Conservation (phyloP, 1,140 invertebrate species). For the Periplaneta americana region DNA sequence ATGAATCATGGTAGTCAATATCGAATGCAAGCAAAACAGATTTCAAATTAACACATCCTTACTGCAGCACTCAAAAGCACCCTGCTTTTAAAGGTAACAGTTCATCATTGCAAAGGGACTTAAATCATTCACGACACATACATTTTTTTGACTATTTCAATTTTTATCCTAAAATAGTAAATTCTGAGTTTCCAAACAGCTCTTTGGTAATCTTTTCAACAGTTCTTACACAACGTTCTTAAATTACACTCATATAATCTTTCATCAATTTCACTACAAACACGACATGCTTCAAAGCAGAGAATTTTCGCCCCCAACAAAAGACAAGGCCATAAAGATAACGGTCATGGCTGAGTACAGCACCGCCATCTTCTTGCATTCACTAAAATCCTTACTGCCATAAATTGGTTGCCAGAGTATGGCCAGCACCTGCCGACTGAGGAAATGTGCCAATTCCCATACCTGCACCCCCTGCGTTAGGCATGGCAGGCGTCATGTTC, state of each 20-base stretch:
- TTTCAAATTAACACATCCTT: neutral
- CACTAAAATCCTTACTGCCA: constrained; percentile 40
- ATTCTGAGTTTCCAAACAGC: neutral
- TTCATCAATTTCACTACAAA: neutral
- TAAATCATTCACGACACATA: neutral
- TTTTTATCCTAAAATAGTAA: neutral
- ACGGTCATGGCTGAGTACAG: neutral
- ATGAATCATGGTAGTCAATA: no score
- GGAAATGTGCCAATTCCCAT: constrained; percentile 15
- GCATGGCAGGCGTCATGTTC: neutral
- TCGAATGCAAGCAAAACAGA: neutral
- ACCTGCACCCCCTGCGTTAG: neutral
- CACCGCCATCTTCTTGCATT: no score
- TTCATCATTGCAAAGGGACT: neutral
- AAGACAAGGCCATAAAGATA: neutral
- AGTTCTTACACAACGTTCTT: neutral
- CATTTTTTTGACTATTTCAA: neutral
- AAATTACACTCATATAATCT: neutral
- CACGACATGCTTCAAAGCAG: neutral
- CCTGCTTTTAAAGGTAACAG: neutral
- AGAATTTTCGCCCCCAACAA: neutral
- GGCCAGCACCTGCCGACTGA: constrained; percentile 31
- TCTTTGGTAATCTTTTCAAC: neutral
- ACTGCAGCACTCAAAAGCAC: neutral
- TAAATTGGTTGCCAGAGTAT: constrained; percentile 46